These are phyloP conservation scores for Empis stercorea DNA, from an alignment of 2,888 invertebrate species.

Conservation along the genomic window DNA sequence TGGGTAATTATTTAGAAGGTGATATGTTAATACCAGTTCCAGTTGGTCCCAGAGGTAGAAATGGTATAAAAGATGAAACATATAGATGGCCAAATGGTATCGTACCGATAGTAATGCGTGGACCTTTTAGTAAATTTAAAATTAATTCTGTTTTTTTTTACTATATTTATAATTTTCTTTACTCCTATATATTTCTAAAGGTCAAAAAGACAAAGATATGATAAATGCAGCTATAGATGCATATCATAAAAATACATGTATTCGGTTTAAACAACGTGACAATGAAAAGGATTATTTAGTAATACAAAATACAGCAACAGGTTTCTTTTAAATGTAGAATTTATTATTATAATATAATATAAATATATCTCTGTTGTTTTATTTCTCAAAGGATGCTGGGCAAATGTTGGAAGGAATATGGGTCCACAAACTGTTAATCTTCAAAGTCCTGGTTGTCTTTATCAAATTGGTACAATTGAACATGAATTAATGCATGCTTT, in stretches of 20 bases:
- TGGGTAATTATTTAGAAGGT: constrained; percentile 63
- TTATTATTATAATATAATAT: too few relatives aligned
- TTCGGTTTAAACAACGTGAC: constrained; percentile 44
- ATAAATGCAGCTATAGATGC: constrained; percentile 44
- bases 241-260: constrained; percentile 57
- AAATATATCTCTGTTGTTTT: too few relatives aligned
- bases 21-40: constrained; percentile 54
- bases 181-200: too few relatives aligned
- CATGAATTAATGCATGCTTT: constrained; percentile 63
- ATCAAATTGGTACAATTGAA: constrained; percentile 55
- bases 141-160: too few relatives aligned
- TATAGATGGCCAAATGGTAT: constrained; percentile 54
- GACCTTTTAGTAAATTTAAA: constrained; percentile 44
- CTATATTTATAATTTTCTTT: too few relatives aligned
- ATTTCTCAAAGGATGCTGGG: constrained; percentile 50
- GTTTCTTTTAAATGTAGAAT: constrained; percentile 32
- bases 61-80: constrained; percentile 46
- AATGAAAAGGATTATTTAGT: constrained; percentile 50
- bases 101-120: constrained; percentile 56
- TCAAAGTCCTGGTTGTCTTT: constrained; percentile 38
- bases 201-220: background rate
- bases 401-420: constrained; percentile 52
- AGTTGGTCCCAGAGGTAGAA: constrained; percentile 32
- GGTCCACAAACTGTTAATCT: constrained; percentile 15
- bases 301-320: constrained; percentile 38